Percentiles rank a stretch among this genome's conserved stretches.
Evolutionary conservation across 2,888 invertebrate species (phyloP).

Genomic region (Itoplectis maculator): DNA sequence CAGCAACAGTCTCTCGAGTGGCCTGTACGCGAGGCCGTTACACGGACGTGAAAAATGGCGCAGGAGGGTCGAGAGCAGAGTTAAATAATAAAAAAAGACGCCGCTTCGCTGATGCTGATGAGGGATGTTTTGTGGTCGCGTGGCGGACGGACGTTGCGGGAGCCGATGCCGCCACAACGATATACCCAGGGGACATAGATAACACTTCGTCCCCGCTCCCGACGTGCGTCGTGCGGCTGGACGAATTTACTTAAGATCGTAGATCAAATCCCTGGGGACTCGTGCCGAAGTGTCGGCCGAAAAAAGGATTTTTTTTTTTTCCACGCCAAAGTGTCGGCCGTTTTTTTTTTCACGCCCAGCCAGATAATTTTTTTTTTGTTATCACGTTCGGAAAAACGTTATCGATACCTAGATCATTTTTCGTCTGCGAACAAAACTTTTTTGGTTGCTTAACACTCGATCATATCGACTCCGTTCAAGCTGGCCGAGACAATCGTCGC

Average conservation of each 20-base stretch:
- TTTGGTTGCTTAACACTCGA: no score
- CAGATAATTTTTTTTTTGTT: no score
- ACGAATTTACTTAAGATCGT: neutral
- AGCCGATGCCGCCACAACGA: neutral
- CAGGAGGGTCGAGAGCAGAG: constrained; percentile 43
- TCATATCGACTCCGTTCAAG: no score
- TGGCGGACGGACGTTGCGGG: neutral
- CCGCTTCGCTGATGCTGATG: constrained; percentile 22
- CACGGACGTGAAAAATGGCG: constrained; percentile 77
- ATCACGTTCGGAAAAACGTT: no score
- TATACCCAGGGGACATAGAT: neutral
- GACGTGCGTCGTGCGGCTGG: neutral
- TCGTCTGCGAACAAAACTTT: no score
- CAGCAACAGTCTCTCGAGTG: constrained; percentile 72
- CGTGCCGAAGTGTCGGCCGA: neutral
- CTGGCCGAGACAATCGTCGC: no score
- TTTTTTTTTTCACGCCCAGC: no score
- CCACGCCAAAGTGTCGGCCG: no score
- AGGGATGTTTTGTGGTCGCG: neutral
- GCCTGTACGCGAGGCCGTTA: constrained; percentile 65
- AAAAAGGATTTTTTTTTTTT: neutral
- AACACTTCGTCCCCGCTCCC: constrained; percentile 1
- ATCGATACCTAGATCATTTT: no score
- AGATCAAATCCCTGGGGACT: neutral
- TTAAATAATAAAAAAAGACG: constrained; percentile 31